Base-by-base conservation (phyloP, 2,888 invertebrate genomes). In the Atrina japonica region DNA sequence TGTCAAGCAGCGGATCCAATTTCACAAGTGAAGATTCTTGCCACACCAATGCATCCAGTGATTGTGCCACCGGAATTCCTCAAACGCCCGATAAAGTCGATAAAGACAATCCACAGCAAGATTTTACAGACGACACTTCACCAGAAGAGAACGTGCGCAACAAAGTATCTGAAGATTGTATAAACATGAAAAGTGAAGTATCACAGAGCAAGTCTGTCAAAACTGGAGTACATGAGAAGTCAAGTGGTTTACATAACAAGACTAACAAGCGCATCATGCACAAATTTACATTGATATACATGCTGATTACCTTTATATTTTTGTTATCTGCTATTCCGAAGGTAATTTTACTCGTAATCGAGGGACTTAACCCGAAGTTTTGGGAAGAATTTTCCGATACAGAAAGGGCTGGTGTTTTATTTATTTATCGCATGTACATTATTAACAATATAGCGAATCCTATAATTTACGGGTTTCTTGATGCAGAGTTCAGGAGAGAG, bases 401-500 rank as follows among this genome's bases (percentile, higher is more conserved):
- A 21, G 53, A 35, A n/a, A 14, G 53, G 14, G 23, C 70, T 6
- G 70, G 59, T 3, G 27, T 65, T n/a, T 30, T 65, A 25, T 70
- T 70, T 45, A 30, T 65, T 0, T 70, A 70, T n/a, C 49, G 59
- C 7, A 50, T 65, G 14, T 65, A 59, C 47, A 70, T 70, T 6
- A 30, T 70, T 21, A 70, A 65, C 53, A 70, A 70, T 43, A 53
- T 70, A 6, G 27, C 49, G 3, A 70, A 70, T 53, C 70, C 70
- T 14, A 43, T 59, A 21, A 53, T 70, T 16, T 70, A 70, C 18
- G 70, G 58, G 14, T 65, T 70, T 21, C 52, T 70, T n/a, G 70
- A 70, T 52, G 5, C n/a, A 1, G 21, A 52, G 23, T 70, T 70
- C 45, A 29, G 47, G 30, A 35, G 45, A 40, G 63, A 69, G 40